Base-by-base conservation (phyloP, 1,140 invertebrate genomes). In the Pseudobourletiella spinata region DNA sequence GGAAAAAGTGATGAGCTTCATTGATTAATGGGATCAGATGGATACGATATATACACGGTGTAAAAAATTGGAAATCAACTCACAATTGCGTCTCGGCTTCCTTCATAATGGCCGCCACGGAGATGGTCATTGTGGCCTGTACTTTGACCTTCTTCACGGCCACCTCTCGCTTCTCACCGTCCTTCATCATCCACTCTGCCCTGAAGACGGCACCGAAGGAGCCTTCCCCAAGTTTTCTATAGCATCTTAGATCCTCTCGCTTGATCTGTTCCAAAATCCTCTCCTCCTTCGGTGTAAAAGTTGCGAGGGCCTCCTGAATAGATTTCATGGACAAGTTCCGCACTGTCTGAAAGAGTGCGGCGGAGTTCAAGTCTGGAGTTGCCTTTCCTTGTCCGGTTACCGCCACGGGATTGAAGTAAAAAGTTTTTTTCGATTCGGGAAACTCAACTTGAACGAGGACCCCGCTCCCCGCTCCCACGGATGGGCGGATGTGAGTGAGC, bases 21-120 rank as follows among this genome's bases (percentile, higher is more conserved):
- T 39, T 39, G 32, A 39, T 39, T 14, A 22, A 55, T 55, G 29
- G 30, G 22, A 6, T 18, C 14, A 22, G 8, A 4, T 28, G n/a
- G n/a, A n/a, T n/a, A n/a, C n/a, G n/a, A n/a, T n/a, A 26, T n/a
- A 39, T 39, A 39, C n/a, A 39, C 8, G 8, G 8, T 39, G 8
- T 11, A 39, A 39, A 39, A 8, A 39, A 8, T 11, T n/a, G n/a
- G n/a, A 39, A 39, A 39, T 39, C 8, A 39, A 39, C n/a, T 39
- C 30, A 55, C 51, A 16, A 55, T 55, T 55, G 51, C 15, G 30
- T 55, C 14, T 24, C 16, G 14, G 51, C 51, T 30, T 55, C 51
- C 25, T 55, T 24, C 24, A 16, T 11, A 30, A 16, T 16, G 14
- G 14, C 51, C 14, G 14, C 24, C 4, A 11, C 14, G 6, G 8